Evolutionary conservation across 2,888 invertebrate genomes (phyloP).

Genomic region (Resseliella maxima): DNA sequence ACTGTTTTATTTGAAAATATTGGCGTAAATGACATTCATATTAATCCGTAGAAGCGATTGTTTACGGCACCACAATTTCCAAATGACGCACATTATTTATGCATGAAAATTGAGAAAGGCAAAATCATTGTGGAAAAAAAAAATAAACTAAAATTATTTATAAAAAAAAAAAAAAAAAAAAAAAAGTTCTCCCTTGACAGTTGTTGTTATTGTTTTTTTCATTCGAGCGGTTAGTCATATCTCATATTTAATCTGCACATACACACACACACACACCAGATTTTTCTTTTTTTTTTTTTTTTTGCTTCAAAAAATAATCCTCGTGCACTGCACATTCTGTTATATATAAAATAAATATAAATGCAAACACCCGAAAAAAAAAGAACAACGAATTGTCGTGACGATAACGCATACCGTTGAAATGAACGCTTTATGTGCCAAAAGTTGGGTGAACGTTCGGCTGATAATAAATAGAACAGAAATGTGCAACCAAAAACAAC

Average conservation of each 20-base stretch:
- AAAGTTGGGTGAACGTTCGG: constrained; percentile 45
- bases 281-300: background rate
- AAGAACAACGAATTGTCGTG: background rate
- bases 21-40: background rate
- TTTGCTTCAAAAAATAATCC: background rate
- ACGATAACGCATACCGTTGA: background rate
- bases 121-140: background rate
- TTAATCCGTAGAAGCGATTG: background rate
- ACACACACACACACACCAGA: too few species aligned
- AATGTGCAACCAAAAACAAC: background rate
- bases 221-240: background rate
- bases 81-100: constrained; percentile 45
- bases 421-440: constrained; percentile 28
- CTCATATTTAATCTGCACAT: constrained; percentile 9
- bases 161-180: background rate
- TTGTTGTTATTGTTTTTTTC: background rate
- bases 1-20: background rate
- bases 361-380: background rate
- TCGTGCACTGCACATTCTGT: background rate
- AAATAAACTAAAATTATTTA: too few species aligned
- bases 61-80: constrained; percentile 16
- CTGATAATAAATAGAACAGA: constrained; percentile 40
- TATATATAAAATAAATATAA: background rate
- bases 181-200: background rate
- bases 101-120: constrained; percentile 27